phyloP scores from a whole-genome alignment of 2,113 vertebrate genomes.

The Amphiprion ocellaris region DNA sequence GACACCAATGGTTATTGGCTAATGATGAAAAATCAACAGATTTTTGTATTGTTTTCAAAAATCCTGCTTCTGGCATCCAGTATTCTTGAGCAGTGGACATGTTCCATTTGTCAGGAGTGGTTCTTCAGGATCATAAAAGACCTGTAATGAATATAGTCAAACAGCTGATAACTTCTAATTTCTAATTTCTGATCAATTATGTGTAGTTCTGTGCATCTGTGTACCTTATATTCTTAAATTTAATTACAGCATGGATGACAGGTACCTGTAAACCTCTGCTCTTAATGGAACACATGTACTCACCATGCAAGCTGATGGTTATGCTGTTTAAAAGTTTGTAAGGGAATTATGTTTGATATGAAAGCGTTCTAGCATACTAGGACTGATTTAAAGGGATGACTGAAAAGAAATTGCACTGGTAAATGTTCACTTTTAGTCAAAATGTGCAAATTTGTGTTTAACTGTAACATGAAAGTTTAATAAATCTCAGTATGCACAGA shows the following conservation, averaged over 20 bases:
- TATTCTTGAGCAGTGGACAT: too few species aligned
- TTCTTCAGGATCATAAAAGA: too few species aligned
- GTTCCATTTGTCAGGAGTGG: too few species aligned
- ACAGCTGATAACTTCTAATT: too few species aligned
- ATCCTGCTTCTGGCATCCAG: too few species aligned
- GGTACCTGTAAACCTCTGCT: not conserved
- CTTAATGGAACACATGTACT: not conserved
- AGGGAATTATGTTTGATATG: not conserved
- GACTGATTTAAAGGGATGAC: slow-evolving; percentile 44
- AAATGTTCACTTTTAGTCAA: slow-evolving; percentile 17
- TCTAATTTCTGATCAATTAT: too few species aligned
- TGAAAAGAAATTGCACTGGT: slow-evolving; percentile 26
- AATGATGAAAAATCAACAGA: too few species aligned
- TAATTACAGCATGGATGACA: not conserved
- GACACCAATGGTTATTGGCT: too few species aligned
- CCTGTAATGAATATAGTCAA: too few species aligned
- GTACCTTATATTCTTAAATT: too few species aligned
- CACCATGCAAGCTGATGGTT: not conserved
- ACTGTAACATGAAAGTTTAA: slow-evolving; percentile 26
- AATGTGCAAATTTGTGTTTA: slow-evolving; percentile 6
- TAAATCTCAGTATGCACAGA: slow-evolving; percentile 32
- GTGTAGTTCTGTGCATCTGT: too few species aligned
- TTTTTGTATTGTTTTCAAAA: too few species aligned
- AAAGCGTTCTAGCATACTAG: not conserved
- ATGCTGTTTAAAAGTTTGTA: not conserved